Evolutionary conservation across 2,888 invertebrate genomes (phyloP), one percentile per base, ranked within the genome.

Genomic region (Melanostoma mellinum): DNA sequence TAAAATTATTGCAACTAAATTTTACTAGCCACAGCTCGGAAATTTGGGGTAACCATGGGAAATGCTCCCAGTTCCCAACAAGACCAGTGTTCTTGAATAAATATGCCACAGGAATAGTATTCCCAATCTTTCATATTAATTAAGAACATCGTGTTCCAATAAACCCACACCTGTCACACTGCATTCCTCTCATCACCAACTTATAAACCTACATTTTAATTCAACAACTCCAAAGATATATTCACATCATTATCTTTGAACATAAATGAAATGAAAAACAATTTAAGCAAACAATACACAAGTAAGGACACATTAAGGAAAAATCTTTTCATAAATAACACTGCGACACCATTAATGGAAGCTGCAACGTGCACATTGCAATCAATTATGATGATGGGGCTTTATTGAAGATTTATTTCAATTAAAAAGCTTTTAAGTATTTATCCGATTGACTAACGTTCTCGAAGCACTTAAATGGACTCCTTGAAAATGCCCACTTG

Each of bases 391-490:
- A 78, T 84, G 84, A 84, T 84, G 84, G 84, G 79, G 84, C 84
- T 84, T 84, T 84, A 84, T 84, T 84, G 85, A 79, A 85, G 85
- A 85, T 85, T 85, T 85, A 85, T 85, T 85, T 85, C 85, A 85
- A 85, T 85, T 85, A 85, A 85, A 85, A 85, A 85, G 85, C 85
- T 85, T 85, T 85, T 85, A 85, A 80, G 85, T 85, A 85, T 85
- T 85, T 85, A 85, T 85, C 85, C 85, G 85, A 85, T 85, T 85
- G 85, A 85, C 80, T 80, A 80, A 75, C 85, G 80, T 85, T 85
- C 79, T 76, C 85, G 75, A 79, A 84, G 84, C 79, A 84, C 84
- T 84, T 84, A 84, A 84, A 79, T 79, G 84, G 84, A 84, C 84
- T 84, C 74, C 84, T 84, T 82, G 73, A 82, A 20, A 77, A 68